These are phyloP conservation scores for Conops quadrifasciatus DNA, from an alignment of 2,888 invertebrate species.

Conservation along the genomic window DNA sequence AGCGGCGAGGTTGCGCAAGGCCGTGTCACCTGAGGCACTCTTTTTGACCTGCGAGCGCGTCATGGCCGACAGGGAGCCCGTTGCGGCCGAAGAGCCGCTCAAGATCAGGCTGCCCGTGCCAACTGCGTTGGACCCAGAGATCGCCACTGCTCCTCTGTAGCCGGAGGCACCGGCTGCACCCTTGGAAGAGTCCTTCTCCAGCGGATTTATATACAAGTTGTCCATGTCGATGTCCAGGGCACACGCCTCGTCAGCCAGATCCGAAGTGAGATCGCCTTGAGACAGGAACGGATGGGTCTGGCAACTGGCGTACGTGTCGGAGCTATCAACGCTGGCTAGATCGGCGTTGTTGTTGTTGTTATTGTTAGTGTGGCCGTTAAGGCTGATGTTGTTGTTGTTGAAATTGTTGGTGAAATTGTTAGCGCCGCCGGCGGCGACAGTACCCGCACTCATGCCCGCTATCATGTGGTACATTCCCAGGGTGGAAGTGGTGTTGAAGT, in stretches of 20 bases:
- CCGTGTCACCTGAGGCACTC: conserved; percentile 81
- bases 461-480: too few species aligned
- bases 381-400: conserved; percentile 50
- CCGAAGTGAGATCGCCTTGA: conserved; percentile 77
- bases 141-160: conserved; percentile 34
- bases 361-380: conserved; percentile 60
- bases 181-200: conserved; percentile 70
- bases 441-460: conserved; percentile 38
- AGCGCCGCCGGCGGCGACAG: conserved; percentile 45
- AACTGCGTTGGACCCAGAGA: conserved; percentile 45
- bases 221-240: conserved; percentile 72
- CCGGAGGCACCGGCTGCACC: conserved; percentile 46
- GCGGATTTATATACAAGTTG: conserved; percentile 88
- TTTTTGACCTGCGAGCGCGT: conserved; percentile 75
- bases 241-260: conserved; percentile 64
- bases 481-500: conserved; percentile 58
- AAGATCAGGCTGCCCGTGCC: conserved; percentile 56
- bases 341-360: conserved; percentile 66
- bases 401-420: conserved; percentile 38
- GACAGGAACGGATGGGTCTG: conserved; percentile 94
- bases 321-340: conserved; percentile 75
- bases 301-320: conserved; percentile 96
- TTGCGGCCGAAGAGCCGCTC: conserved; percentile 37
- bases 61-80: conserved; percentile 62
- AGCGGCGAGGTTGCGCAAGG: conserved; percentile 70